Base-by-base conservation (phyloP, 2,888 invertebrate species). In the Sceliomorpha sp. region DNA sequence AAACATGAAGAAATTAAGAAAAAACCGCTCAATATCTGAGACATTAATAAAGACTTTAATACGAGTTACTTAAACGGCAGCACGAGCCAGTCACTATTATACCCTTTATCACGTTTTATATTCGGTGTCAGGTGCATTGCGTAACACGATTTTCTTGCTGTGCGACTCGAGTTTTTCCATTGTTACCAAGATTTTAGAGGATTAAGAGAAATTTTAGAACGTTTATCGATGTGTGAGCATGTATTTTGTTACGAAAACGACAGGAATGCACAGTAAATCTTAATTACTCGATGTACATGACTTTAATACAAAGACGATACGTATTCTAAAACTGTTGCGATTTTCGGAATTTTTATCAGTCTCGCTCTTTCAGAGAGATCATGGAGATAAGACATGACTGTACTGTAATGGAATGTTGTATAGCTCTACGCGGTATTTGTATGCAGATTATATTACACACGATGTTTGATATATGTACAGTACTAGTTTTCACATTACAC, bases 21-120 rank as follows among this genome's bases (percentile, higher is more conserved):
- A n/a, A n/a, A 81, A 75, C 76, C 82, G 82, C 84, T 86, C 84
- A 84, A 83, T 77, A 80, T 81, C 78, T 82, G 80, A 84, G 82
- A 84, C 85, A 84, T 85, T 86, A 87, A 85, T 83, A 83, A 84
- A 82, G 83, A 80, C 77, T 87, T 86, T 85, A 87, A 85, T 84
- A 85, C 82, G 82, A 82, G 78, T 79, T 78, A 82, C 60, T 74
- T 79, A 81, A 70, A 79, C 67, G 78, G 78, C 77, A 77, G 78
- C 77, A 39, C 45, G 48, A 32, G 67, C 72, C 70, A 68, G 39
- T 70, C 67, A 73, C 70, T 63, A n/a, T n/a, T n/a, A 59, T 50
- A 70, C 60, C 70, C 66, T 63, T 69, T 74, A 62, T 72, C 59
- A 72, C 53, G 42, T 66, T 69, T 68, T 72, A 53, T 66, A 56